phyloP scores from a whole-genome alignment of 1,140 invertebrate genomes.

The Lycorma delicatula region DNA sequence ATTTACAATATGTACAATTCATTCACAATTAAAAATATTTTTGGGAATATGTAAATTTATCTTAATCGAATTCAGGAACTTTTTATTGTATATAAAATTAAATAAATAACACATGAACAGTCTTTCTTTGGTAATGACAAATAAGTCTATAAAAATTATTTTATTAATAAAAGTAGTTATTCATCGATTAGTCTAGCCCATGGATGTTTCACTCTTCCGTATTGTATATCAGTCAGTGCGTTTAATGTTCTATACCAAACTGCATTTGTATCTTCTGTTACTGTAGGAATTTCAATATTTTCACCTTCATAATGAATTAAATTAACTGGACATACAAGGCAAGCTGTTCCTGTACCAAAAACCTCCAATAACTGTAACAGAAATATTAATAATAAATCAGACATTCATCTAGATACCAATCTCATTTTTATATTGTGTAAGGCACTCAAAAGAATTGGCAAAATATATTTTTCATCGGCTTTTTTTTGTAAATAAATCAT shows the following conservation, averaged over 20 bases:
- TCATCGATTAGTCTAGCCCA: constrained; percentile 44
- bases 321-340: constrained; percentile 81
- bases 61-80: no score
- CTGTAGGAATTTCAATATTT: constrained; percentile 62
- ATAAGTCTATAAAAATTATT: no score
- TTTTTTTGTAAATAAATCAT: background rate
- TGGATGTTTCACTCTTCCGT: constrained; percentile 67
- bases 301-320: constrained; percentile 63
- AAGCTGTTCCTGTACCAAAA: constrained; percentile 92
- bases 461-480: background rate
- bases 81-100: no score
- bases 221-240: constrained; percentile 74
- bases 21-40: no score
- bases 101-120: no score
- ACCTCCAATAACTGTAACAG: constrained; percentile 75
- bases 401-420: background rate
- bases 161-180: no score
- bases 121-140: no score
- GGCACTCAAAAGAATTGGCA: background rate
- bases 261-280: constrained; percentile 52
- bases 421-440: constrained; percentile 7
- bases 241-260: constrained; percentile 60
- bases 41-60: no score
- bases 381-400: constrained; percentile 22
- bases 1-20: no score